Conservation (phyloP, 2,113 vertebrate species). For the Gila orcuttii region DNA sequence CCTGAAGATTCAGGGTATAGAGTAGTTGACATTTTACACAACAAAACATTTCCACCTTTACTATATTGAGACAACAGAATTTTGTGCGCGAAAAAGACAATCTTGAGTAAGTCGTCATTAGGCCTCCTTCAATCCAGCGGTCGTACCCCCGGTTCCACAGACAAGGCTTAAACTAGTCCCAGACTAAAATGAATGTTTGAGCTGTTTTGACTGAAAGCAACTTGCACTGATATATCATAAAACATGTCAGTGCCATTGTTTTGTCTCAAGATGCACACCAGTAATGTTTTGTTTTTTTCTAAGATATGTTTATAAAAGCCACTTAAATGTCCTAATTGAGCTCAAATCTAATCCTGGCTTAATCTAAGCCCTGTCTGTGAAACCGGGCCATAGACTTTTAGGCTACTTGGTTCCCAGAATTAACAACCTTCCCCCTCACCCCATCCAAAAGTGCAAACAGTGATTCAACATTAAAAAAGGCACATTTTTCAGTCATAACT, state of each 20-base stretch:
- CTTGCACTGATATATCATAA: no score
- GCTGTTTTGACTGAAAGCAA: no score
- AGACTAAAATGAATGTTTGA: no score
- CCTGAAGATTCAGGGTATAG: background rate
- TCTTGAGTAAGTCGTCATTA: slow-evolving; percentile 1
- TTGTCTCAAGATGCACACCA: no score
- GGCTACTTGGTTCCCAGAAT: background rate
- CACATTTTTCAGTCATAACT: background rate
- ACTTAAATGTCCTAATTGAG: no score
- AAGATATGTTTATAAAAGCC: no score
- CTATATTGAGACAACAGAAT: slow-evolving; percentile 19
- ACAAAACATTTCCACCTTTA: slow-evolving; percentile 16
- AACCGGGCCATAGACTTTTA: background rate
- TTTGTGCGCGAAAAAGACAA: slow-evolving; percentile 23
- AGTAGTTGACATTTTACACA: slow-evolving; percentile 21
- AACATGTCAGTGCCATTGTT: no score
- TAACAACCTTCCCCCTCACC: background rate
- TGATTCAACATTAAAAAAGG: slow-evolving; percentile 20
- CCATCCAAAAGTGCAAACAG: slow-evolving; percentile 25
- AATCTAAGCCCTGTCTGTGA: no score
- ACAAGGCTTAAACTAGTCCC: no score
- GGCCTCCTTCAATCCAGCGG: background rate
- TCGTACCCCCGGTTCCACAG: background rate
- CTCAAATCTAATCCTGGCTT: no score
- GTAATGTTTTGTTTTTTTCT: no score